A percentile compares a stretch with the other conserved stretches of the same genome.
phyloP scores from a whole-genome alignment of 2,797 vertebrate genomes.

The Falco cherrug region DNA sequence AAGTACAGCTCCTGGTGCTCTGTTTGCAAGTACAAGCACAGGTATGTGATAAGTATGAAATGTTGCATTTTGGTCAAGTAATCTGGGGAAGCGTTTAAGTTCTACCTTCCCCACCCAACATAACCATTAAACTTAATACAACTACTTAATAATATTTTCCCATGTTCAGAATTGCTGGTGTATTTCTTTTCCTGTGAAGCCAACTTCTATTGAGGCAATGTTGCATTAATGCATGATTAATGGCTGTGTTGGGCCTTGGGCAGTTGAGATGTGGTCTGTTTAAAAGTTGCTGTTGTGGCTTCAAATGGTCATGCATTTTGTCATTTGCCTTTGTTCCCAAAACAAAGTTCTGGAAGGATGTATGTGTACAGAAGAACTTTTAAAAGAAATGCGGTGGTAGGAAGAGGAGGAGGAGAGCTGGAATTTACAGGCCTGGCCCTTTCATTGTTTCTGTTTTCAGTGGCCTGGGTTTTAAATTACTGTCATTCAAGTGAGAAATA shows the following conservation, averaged over 20 bases:
- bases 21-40: constrained; percentile 72
- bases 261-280: neutral
- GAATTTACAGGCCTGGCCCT: neutral
- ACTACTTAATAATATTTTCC: neutral
- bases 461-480: neutral
- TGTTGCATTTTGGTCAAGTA: neutral
- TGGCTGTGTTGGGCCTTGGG: neutral
- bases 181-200: neutral
- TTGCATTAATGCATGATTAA: neutral
- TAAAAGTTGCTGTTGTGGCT: neutral
- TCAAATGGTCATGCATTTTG: neutral
- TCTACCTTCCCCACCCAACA: neutral
- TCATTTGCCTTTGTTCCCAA: neutral
- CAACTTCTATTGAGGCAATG: neutral
- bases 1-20: constrained; percentile 49
- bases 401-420: neutral
- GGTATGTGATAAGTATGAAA: constrained; percentile 68
- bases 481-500: neutral
- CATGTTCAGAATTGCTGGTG: neutral
- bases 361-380: neutral
- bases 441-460: neutral
- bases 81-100: neutral
- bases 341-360: neutral
- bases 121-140: neutral
- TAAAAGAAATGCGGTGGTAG: neutral